Evolutionary conservation across 2,888 invertebrate species (phyloP).

Genomic region (Digitonthophagus gazella): DNA sequence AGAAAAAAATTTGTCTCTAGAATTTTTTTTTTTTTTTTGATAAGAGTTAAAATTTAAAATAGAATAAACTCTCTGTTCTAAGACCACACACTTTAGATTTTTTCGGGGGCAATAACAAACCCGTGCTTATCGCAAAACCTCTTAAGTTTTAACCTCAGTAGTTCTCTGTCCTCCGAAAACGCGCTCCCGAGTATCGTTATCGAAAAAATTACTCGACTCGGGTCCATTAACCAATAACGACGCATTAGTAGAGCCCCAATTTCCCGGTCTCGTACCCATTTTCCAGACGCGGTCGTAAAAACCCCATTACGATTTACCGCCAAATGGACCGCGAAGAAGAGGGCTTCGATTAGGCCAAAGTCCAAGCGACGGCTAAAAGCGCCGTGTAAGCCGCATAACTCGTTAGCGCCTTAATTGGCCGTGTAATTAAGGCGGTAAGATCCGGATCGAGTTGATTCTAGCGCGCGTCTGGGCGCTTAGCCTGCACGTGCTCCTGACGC

Average conservation of each 20-base stretch:
- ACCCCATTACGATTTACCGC: neutral
- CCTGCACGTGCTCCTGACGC: neutral
- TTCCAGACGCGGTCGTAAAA: neutral
- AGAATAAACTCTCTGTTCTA: neutral
- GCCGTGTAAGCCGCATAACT: neutral
- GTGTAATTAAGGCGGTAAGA: neutral
- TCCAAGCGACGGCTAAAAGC: too few relatives aligned
- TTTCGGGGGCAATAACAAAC: neutral
- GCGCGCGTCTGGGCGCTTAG: neutral
- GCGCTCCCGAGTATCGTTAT: neutral
- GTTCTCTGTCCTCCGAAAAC: neutral
- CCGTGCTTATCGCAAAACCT: neutral
- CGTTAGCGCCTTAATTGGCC: neutral
- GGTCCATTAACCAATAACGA: neutral
- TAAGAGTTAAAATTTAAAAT: neutral
- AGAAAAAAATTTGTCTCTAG: too few relatives aligned
- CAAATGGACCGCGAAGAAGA: neutral
- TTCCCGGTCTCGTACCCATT: neutral
- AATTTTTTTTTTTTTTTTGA: too few relatives aligned
- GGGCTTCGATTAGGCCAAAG: too few relatives aligned
- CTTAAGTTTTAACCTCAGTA: neutral
- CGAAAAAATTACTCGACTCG: neutral
- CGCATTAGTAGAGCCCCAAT: neutral
- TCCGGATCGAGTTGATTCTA: neutral
- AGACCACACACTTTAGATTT: neutral